Conservation (phyloP, 1,140 invertebrate species). For the Chionoecetes opilio region DNA sequence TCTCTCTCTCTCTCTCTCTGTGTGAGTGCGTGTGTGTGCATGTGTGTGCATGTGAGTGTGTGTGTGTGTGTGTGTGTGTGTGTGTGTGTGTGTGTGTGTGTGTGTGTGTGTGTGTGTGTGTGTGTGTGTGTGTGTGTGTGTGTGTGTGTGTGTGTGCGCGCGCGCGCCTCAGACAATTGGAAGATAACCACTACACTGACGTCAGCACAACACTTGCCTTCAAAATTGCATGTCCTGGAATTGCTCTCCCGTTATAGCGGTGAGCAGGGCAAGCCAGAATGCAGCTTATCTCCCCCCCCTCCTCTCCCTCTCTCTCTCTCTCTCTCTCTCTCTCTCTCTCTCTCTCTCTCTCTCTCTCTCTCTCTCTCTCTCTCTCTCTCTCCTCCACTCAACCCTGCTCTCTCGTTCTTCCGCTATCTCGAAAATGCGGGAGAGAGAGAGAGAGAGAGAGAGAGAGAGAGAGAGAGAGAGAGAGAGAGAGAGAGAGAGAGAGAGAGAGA, state of each 20-base stretch:
- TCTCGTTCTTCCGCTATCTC: neutral
- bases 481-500: conserved; percentile 8
- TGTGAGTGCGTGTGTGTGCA: neutral
- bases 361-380: neutral
- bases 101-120: conserved; percentile 8
- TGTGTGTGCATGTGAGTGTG: neutral
- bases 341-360: conserved; percentile 8
- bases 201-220: neutral
- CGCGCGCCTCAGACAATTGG: neutral
- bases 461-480: conserved; percentile 8
- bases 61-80: neutral
- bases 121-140: conserved; percentile 8
- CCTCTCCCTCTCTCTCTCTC: neutral
- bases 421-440: neutral
- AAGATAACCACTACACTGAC: neutral
- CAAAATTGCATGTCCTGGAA: neutral
- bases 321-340: conserved; percentile 8
- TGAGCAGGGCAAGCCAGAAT: neutral
- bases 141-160: neutral
- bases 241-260: neutral
- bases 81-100: conserved; percentile 8
- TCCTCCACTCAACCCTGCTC: no score
- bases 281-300: neutral
- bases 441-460: conserved; percentile 8
- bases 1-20: neutral